Conservation (phyloP, 2,888 invertebrate genomes). For the Calliphora vomitoria region DNA sequence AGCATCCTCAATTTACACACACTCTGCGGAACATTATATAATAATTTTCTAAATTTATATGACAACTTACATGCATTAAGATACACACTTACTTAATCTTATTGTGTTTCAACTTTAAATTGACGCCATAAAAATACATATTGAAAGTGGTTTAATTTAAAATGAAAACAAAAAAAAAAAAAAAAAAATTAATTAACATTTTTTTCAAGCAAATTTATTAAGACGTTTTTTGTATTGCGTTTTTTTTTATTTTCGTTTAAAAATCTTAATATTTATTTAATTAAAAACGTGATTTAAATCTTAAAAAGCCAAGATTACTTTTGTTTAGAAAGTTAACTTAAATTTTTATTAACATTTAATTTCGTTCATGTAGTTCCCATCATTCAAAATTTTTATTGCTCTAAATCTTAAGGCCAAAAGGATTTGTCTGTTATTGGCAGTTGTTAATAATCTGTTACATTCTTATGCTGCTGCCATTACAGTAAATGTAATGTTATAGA, state of each 20-base stretch:
- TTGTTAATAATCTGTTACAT: slow-evolving; percentile 54
- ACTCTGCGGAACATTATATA: not conserved
- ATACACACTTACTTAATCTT: slow-evolving; percentile 57
- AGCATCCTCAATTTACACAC: not conserved
- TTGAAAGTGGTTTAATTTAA: slow-evolving; percentile 12
- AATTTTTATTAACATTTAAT: not conserved
- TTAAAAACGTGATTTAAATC: slow-evolving; percentile 71
- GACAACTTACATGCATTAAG: slow-evolving; percentile 51
- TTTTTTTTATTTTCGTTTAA: not conserved
- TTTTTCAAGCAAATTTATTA: not conserved
- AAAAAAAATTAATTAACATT: not conserved
- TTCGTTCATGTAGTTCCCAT: slow-evolving; percentile 33
- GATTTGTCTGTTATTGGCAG: slow-evolving; percentile 14
- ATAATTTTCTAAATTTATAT: slow-evolving; percentile 56
- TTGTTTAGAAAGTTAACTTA: slow-evolving; percentile 50
- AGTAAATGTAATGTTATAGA: slow-evolving; percentile 23
- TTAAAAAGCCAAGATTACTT: slow-evolving; percentile 5
- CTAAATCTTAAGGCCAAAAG: slow-evolving; percentile 63
- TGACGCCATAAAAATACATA: slow-evolving; percentile 37
- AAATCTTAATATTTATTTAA: slow-evolving; percentile 48
- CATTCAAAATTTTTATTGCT: slow-evolving; percentile 36
- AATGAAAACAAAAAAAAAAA: not conserved
- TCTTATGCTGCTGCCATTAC: slow-evolving; percentile 6
- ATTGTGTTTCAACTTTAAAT: slow-evolving; percentile 18
- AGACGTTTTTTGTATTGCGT: not conserved